Percentiles rank a stretch among this genome's conserved stretches.
Conservation (phyloP, 2,888 invertebrate species). For the Eurytoma californica region DNA sequence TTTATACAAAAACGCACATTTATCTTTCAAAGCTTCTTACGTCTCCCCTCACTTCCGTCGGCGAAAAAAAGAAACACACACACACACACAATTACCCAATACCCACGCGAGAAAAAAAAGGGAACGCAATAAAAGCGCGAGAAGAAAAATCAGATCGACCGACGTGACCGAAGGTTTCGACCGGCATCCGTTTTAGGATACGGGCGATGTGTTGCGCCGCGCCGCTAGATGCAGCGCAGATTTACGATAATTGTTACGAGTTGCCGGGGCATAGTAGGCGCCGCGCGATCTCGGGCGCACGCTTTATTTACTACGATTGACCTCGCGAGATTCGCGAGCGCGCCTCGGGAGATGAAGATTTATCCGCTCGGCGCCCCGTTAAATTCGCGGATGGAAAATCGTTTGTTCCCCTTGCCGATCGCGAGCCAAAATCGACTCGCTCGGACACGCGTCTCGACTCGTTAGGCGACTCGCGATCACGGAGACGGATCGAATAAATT, state of each 20-base stretch:
- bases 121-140: no score
- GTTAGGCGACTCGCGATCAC: neutral
- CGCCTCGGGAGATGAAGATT: conserved; percentile 23
- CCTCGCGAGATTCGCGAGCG: conserved; percentile 39
- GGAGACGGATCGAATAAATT: neutral
- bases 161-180: no score
- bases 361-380: conserved; percentile 12
- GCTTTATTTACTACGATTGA: conserved; percentile 49
- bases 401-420: neutral
- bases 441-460: neutral
- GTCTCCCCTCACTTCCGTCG: no score
- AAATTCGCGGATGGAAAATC: neutral
- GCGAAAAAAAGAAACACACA: no score
- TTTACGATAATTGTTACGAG: conserved; percentile 53
- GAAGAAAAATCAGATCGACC: no score
- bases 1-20: no score
- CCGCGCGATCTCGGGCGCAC: conserved; percentile 26
- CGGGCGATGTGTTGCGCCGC: neutral
- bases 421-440: neutral
- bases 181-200: conserved; percentile 9
- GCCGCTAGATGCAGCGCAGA: conserved; percentile 38
- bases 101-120: no score
- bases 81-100: no score
- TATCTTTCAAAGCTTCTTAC: no score
- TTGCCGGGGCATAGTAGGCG: conserved; percentile 7